Base-by-base conservation (phyloP, 64 coral and sea anemone genomes). In the Montipora cactus region DNA sequence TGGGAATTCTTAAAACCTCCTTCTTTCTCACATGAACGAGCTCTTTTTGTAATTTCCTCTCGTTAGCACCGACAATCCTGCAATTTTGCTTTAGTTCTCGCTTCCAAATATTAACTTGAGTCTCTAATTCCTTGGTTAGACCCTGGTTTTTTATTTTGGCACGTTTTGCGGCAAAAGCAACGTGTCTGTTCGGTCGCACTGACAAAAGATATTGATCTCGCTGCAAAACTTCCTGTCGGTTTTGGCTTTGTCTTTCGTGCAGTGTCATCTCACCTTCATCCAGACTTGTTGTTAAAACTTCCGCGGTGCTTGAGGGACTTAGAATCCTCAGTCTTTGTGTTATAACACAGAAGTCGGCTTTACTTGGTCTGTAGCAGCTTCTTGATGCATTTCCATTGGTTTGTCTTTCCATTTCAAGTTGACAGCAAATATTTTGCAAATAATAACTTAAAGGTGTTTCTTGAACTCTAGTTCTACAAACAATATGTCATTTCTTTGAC, bases 121-220 rank as follows among this genome's bases (percentile, higher is more conserved):
- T 91, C 15, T 75, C 25, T 44, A 58, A 82, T 20, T 22, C 11
- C 37, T 59, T 91, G 3, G 49, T 47, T 0, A 91, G 78, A 69
- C 89, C 67, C 8, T 59, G 49, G 66, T 91, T 83, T 91, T 91
- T 91, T 25, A 81, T 91, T 82, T 91, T 81, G 47, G 89, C 89
- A 67, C 53, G 80, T 75, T 91, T 91, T 9, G 80, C 89, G 13
- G 89, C 89, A 50, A 91, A 91, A 14, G 81, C 89, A 73, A 83
- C 19, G 74, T 91, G 78, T 82, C 80, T 80, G 20, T 91, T 91
- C 8, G 89, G 78, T 74, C 89, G 49, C 7, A 74, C 74, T 8
- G 58, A 81, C 16, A 91, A 74, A 59, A 91, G 52, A 19, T 91
- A 75, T 19, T 80, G 78, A 46, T 91, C 79, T 28, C 89, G 49